These are phyloP conservation scores for Trachelus stipa DNA, from an alignment of 2,888 invertebrate genomes.

Conservation along the genomic window DNA sequence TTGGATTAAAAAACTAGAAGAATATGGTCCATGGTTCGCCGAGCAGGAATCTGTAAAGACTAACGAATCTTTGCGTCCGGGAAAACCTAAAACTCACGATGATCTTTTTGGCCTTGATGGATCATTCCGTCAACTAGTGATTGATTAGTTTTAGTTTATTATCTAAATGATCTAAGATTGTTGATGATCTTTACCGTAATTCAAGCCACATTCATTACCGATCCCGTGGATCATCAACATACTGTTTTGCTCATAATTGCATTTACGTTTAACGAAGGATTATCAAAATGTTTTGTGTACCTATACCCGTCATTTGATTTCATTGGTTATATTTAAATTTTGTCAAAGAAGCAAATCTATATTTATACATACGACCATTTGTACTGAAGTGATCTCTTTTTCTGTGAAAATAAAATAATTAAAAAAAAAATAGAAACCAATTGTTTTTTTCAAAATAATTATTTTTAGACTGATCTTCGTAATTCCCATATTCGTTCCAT, in stretches of 20 bases:
- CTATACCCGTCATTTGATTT: neutral
- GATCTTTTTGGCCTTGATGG: slow-evolving; percentile 92
- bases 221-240: neutral
- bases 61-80: slow-evolving; percentile 83
- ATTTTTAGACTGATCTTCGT: neutral
- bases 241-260: neutral
- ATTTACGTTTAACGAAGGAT: neutral
- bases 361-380: neutral
- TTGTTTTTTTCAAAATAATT: neutral
- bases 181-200: neutral
- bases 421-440: neutral
- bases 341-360: neutral
- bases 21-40: slow-evolving; percentile 83
- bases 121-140: slow-evolving; percentile 85
- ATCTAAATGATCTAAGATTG: neutral
- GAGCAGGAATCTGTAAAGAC: slow-evolving; percentile 83
- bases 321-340: neutral
- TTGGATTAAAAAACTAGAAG: slow-evolving; percentile 84
- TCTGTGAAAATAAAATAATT: neutral
- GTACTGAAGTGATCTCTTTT: neutral
- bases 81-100: slow-evolving; percentile 86
- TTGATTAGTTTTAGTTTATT: slow-evolving; percentile 72
- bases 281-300: neutral
- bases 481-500: neutral
- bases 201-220: neutral